These are phyloP conservation scores for Engystomops pustulosus DNA, from an alignment of 2,113 vertebrate species.

Conservation along the genomic window DNA sequence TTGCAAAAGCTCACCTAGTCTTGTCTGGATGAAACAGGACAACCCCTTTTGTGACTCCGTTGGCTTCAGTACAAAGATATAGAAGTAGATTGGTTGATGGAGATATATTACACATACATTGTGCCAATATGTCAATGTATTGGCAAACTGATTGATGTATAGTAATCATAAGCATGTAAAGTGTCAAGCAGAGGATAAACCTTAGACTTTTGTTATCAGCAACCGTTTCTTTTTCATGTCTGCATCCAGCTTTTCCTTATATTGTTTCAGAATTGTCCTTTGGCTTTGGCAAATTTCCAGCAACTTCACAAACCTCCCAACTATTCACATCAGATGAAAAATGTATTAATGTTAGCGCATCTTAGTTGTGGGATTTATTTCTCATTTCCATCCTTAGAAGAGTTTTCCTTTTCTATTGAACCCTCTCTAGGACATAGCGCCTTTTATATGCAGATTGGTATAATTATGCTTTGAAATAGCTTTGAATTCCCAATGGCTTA, in stretches of 20 bases:
- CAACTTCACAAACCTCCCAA: constrained; percentile 63
- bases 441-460: constrained; percentile 82
- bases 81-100: no score
- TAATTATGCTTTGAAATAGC: constrained; percentile 82
- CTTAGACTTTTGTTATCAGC: background rate
- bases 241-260: constrained; percentile 23
- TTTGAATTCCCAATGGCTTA: constrained; percentile 76
- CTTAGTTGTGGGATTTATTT: constrained; percentile 75
- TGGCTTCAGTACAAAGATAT: no score
- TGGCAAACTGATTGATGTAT: no score
- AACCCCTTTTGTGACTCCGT: no score
- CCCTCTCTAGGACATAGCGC: constrained; percentile 70
- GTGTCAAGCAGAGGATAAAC: background rate
- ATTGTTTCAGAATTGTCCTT: constrained; percentile 58
- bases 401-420: constrained; percentile 66
- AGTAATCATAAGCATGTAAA: no score
- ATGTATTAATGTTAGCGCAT: constrained; percentile 69
- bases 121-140: no score
- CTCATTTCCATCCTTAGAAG: constrained; percentile 73
- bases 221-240: constrained; percentile 18
- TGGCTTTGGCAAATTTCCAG: constrained; percentile 67
- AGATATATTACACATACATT: no score
- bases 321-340: constrained; percentile 72
- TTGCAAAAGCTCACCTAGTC: no score
- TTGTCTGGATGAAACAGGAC: no score